phyloP scores from a whole-genome alignment of 2,888 invertebrate genomes.

The Campaea margaritaria region DNA sequence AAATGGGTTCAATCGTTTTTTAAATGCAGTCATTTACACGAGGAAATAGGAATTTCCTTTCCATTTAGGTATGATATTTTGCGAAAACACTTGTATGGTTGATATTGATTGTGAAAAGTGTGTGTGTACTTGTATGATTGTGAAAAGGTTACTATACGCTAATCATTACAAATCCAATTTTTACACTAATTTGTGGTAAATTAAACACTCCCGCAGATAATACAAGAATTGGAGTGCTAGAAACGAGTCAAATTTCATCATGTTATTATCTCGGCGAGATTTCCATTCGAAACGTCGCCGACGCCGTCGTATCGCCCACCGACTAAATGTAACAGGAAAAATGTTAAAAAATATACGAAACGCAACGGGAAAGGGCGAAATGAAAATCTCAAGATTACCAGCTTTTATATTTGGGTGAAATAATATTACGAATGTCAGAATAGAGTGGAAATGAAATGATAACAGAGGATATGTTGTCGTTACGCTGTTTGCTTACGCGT shows the following conservation, averaged over 20 bases:
- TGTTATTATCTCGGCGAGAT: constrained; percentile 44
- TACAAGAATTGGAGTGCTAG: constrained; percentile 46
- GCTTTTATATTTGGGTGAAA: constrained; percentile 53
- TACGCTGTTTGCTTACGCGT: constrained; percentile 23
- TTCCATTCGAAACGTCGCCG: constrained; percentile 46
- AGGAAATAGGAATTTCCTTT: too few species aligned
- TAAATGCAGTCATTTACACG: too few species aligned
- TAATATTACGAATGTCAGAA: constrained; percentile 44
- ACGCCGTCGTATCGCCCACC: constrained; percentile 37
- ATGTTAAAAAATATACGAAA: constrained; percentile 46
- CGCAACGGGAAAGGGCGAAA: constrained; percentile 22
- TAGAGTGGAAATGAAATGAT: constrained; percentile 31
- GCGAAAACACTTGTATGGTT: too few species aligned
- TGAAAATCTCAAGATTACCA: constrained; percentile 52
- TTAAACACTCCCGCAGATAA: constrained; percentile 41
- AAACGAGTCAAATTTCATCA: constrained; percentile 53
- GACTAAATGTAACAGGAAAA: constrained; percentile 44
- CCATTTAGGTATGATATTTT: too few species aligned
- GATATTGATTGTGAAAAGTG: too few species aligned
- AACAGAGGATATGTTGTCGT: constrained; percentile 22
- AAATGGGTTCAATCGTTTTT: too few species aligned
- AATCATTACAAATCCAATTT: constrained; percentile 36
- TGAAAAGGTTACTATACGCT: too few species aligned
- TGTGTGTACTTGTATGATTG: too few species aligned
- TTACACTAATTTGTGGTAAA: constrained; percentile 38